phyloP scores from a whole-genome alignment of 2,888 invertebrate genomes.

The Eilema griseolum region DNA sequence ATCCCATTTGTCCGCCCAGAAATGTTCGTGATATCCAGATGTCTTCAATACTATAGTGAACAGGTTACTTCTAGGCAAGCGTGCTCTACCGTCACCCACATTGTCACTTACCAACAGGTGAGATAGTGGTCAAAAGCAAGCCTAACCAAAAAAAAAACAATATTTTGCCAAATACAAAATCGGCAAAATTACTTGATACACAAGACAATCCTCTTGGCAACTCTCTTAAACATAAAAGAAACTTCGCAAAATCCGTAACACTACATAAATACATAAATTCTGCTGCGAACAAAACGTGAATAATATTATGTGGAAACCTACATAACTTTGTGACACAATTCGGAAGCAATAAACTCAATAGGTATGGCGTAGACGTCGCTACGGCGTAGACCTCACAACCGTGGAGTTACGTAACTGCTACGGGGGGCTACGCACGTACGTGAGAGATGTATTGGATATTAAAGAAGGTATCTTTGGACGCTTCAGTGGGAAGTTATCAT shows the following conservation, averaged over 20 bases:
- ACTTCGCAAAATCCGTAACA: conserved; percentile 1
- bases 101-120: too few relatives aligned
- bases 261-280: conserved; percentile 11
- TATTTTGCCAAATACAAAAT: background rate
- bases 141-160: too few relatives aligned
- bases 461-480: conserved; percentile 9
- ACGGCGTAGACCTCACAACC: conserved; percentile 25
- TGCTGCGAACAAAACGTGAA: conserved; percentile 9
- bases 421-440: conserved; percentile 25
- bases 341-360: conserved; percentile 47
- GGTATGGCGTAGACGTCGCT: conserved; percentile 33
- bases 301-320: conserved; percentile 44
- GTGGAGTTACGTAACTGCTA: conserved; percentile 22
- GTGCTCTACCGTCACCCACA: too few relatives aligned
- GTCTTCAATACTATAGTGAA: too few relatives aligned
- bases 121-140: too few relatives aligned
- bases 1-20: too few relatives aligned
- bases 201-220: background rate
- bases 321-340: conserved; percentile 40
- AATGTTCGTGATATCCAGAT: too few relatives aligned
- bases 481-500: conserved; percentile 10
- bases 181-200: background rate
- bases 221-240: conserved; percentile 4
- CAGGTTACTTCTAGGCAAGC: too few relatives aligned
- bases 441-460: conserved; percentile 16